phyloP scores from a whole-genome alignment of 2,113 vertebrate species.

The Gasterosteus nipponicus region DNA sequence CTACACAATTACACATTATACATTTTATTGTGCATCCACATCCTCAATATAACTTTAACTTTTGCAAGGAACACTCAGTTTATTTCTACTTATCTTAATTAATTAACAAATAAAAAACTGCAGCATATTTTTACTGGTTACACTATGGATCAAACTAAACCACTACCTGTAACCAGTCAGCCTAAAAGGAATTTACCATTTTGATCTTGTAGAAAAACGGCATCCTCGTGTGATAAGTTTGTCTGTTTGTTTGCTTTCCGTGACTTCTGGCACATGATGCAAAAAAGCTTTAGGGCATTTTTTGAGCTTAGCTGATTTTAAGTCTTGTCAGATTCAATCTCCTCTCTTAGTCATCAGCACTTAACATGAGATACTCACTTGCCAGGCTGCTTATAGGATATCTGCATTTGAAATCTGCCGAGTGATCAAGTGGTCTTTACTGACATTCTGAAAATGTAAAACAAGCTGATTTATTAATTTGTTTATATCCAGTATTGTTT shows the following conservation, averaged over 20 bases:
- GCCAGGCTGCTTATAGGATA: constrained; percentile 50
- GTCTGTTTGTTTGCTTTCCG: constrained; percentile 49
- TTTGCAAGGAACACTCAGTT: constrained; percentile 21
- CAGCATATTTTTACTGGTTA: neutral
- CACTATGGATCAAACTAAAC: neutral
- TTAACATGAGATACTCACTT: constrained; percentile 51
- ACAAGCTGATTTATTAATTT: constrained; percentile 21
- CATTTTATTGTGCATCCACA: constrained; percentile 66
- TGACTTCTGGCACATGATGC: constrained; percentile 43
- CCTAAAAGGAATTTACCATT: neutral
- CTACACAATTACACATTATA: constrained; percentile 71
- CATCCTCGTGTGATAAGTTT: constrained; percentile 21
- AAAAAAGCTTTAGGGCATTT: constrained; percentile 53
- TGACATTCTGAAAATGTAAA: constrained; percentile 35
- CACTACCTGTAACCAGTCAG: constrained; percentile 12
- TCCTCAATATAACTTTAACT: constrained; percentile 46
- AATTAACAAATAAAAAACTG: constrained; percentile 16
- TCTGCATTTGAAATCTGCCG: constrained; percentile 57
- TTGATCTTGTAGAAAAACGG: constrained; percentile 6
- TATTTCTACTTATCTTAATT: constrained; percentile 15
- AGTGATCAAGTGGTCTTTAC: constrained; percentile 46
- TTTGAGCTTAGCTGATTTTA: constrained; percentile 72
- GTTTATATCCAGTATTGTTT: neutral
- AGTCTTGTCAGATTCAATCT: constrained; percentile 75
- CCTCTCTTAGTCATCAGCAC: constrained; percentile 66